Conservation (phyloP, 2,888 invertebrate species). For the Drosophila atroscutellata region DNA sequence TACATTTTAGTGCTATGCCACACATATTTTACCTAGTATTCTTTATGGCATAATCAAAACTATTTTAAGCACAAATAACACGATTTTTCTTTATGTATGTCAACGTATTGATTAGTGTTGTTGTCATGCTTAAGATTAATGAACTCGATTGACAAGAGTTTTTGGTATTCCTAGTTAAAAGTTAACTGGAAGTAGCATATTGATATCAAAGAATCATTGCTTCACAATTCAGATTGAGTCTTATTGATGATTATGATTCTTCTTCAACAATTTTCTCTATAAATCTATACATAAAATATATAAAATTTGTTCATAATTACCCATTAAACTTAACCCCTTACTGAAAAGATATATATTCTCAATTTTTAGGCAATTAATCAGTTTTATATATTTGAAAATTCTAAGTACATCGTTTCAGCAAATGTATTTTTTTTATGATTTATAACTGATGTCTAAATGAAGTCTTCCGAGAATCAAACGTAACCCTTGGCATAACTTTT, state of each 20-base stretch:
- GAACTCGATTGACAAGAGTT: background rate
- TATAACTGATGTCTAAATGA: conserved; percentile 5
- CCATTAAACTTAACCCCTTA: background rate
- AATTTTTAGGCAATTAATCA: conserved; percentile 18
- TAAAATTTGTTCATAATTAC: background rate
- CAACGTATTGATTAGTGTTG: background rate
- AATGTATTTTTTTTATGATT: background rate
- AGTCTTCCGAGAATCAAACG: background rate
- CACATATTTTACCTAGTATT: too few species aligned
- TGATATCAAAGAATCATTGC: background rate
- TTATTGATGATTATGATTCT: background rate
- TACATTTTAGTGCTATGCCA: background rate
- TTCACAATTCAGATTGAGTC: background rate
- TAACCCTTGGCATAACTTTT: conserved; percentile 19
- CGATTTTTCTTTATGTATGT: too few species aligned
- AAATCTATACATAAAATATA: background rate
- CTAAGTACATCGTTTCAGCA: background rate
- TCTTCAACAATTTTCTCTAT: background rate
- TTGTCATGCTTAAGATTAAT: too few species aligned
- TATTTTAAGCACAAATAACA: background rate
- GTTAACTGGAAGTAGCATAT: background rate
- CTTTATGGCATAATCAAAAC: background rate
- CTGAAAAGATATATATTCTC: background rate
- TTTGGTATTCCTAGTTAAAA: background rate
- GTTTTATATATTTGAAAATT: conserved; percentile 3